Conservation (phyloP, 2,888 invertebrate genomes). For the Aelia acuminata region DNA sequence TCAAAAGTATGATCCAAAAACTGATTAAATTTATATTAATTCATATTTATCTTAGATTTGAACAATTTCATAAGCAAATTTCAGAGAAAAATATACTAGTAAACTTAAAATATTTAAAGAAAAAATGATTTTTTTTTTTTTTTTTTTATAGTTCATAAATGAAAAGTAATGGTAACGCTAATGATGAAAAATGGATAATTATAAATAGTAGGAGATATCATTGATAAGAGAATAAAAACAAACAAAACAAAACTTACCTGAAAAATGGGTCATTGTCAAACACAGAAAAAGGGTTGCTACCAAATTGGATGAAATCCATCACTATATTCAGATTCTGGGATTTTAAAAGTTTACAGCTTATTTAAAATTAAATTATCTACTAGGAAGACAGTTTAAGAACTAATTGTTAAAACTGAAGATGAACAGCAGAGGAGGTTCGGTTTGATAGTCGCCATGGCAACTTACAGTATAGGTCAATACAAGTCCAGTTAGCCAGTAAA, state of each 20-base stretch:
- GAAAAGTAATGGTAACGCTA: background rate
- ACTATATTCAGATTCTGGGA: background rate
- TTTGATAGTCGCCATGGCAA: slow-evolving; percentile 39
- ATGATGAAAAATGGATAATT: background rate
- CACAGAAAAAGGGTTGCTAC: slow-evolving; percentile 67
- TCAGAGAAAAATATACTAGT: no score
- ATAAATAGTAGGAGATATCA: no score
- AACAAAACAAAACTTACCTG: slow-evolving; percentile 66
- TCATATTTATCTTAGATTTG: no score
- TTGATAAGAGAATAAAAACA: background rate
- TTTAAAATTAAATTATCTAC: slow-evolving; percentile 1
- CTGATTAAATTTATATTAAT: no score
- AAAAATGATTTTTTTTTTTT: no score
- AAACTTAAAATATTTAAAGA: no score
- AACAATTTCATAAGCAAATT: no score
- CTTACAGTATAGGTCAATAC: slow-evolving; percentile 23
- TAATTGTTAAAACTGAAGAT: slow-evolving; percentile 1
- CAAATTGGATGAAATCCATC: slow-evolving; percentile 68
- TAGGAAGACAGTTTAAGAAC: background rate
- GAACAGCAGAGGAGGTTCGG: slow-evolving; percentile 53
- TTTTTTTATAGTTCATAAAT: background rate
- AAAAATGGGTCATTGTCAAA: slow-evolving; percentile 68
- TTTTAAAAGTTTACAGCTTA: background rate
- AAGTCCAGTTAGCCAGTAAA: background rate
- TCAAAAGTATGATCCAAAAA: no score